These are phyloP conservation scores for Hemicrepidius hirtus DNA, from an alignment of 2,888 invertebrate species.

Conservation along the genomic window DNA sequence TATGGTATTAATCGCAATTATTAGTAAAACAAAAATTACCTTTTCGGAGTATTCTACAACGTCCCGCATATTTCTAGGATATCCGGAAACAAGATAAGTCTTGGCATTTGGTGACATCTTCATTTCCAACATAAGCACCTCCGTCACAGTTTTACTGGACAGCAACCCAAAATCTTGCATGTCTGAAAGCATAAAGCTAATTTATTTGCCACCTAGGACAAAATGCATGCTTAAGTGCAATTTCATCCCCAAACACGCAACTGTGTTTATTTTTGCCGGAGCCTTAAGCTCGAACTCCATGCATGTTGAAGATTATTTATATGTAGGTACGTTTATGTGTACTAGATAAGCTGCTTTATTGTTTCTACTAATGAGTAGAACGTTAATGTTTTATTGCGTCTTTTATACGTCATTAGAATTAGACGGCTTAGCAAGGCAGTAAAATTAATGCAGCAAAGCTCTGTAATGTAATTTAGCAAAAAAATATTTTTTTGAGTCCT, in stretches of 20 bases:
- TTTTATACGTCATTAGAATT: too few species aligned
- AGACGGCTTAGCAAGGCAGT: too few species aligned
- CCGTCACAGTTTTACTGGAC: conserved; percentile 90
- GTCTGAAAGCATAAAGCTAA: conserved; percentile 73
- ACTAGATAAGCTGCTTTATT: background rate
- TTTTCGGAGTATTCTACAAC: conserved; percentile 94
- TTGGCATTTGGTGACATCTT: conserved; percentile 93
- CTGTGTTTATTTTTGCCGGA: conserved; percentile 38
- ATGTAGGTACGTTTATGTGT: background rate
- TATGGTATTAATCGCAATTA: conserved; percentile 39
- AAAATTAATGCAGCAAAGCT: too few species aligned
- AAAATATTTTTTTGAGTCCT: too few species aligned
- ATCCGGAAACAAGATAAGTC: conserved; percentile 91
- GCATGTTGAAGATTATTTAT: conserved; percentile 29
- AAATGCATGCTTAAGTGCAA: conserved; percentile 47
- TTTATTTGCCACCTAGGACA: conserved; percentile 38
- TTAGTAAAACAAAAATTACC: conserved; percentile 73
- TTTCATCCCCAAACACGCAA: conserved; percentile 48
- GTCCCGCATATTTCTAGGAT: conserved; percentile 93
- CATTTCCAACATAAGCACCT: conserved; percentile 94
- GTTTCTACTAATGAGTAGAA: background rate
- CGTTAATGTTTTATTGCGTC: too few species aligned
- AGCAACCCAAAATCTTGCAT: conserved; percentile 92
- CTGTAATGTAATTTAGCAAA: too few species aligned
- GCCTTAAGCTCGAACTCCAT: conserved; percentile 31